These are phyloP conservation scores for Exaiptasia diaphana DNA, from an alignment of 64 coral and sea anemone genomes.

Conservation along the genomic window DNA sequence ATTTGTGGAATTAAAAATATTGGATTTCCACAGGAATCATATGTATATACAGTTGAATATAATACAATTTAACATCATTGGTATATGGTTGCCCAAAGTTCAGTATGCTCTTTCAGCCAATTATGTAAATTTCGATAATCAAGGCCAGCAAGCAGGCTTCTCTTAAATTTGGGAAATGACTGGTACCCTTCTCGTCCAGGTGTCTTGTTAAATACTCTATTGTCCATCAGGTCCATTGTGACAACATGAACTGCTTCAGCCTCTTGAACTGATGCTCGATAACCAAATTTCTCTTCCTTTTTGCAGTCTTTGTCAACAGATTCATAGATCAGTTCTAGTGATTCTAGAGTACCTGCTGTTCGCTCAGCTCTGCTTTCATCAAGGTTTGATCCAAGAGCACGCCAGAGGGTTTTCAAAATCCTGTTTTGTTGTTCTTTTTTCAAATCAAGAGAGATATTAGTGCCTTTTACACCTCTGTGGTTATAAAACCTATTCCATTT, in stretches of 20 bases:
- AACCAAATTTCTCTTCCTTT: background rate
- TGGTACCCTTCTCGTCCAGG: slow-evolving; percentile 10
- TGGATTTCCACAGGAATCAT: too few species aligned
- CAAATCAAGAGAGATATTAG: slow-evolving; percentile 50
- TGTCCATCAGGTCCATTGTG: slow-evolving; percentile 10
- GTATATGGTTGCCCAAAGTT: slow-evolving; percentile 18
- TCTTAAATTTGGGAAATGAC: slow-evolving; percentile 34
- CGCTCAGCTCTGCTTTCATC: slow-evolving; percentile 16
- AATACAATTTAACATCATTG: background rate
- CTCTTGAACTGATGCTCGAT: slow-evolving; percentile 3
- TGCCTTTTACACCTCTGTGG: background rate
- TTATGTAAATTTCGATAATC: slow-evolving; percentile 38
- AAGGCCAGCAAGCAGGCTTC: slow-evolving; percentile 17
- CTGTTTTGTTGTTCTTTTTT: slow-evolving; percentile 43
- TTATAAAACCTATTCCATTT: slow-evolving; percentile 58
- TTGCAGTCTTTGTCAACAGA: slow-evolving; percentile 28
- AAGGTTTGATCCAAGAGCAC: slow-evolving; percentile 21
- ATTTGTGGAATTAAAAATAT: too few species aligned
- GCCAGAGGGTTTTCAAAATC: slow-evolving; percentile 40
- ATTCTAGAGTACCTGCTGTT: background rate
- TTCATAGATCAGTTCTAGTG: slow-evolving; percentile 11
- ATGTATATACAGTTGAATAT: background rate
- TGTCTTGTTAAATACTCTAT: slow-evolving; percentile 1
- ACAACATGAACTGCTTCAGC: slow-evolving; percentile 18
- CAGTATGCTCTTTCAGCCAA: slow-evolving; percentile 13